Evolutionary conservation across 2,888 invertebrate species (phyloP).

Genomic region (Fragum sueziense): DNA sequence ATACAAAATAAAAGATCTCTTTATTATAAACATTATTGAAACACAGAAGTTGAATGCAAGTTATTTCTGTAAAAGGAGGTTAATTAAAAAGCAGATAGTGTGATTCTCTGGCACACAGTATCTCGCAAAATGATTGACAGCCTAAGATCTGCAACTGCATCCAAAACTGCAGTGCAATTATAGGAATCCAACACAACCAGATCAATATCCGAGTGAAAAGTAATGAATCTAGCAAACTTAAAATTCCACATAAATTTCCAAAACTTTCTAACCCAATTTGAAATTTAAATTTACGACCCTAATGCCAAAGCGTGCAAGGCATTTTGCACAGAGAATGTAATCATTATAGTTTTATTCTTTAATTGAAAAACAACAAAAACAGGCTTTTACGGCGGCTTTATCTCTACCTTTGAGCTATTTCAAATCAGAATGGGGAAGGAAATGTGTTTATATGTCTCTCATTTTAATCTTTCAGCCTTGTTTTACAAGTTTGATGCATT

Average conservation of each 20-base stretch:
- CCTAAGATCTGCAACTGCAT: constrained; percentile 11
- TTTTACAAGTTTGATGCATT: background rate
- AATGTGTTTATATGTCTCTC: constrained; percentile 1
- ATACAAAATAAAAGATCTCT: no score
- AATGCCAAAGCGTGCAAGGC: constrained; percentile 14
- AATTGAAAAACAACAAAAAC: constrained; percentile 46
- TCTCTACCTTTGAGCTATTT: constrained; percentile 34
- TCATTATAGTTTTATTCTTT: constrained; percentile 54
- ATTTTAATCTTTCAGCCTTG: background rate
- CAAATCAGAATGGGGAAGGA: background rate
- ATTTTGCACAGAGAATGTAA: constrained; percentile 21
- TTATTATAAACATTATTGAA: no score
- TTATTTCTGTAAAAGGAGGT: background rate
- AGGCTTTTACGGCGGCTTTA: constrained; percentile 38
- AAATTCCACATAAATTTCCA: constrained; percentile 43
- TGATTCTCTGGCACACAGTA: background rate
- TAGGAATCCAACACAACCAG: background rate
- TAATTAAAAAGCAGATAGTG: background rate
- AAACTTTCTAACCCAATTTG: constrained; percentile 55
- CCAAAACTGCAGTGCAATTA: constrained; percentile 9
- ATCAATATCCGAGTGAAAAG: constrained; percentile 19
- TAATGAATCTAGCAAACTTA: constrained; percentile 10
- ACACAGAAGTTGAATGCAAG: no score
- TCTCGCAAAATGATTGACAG: constrained; percentile 5
- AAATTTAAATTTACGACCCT: constrained; percentile 37